Conservation (phyloP, 2,113 vertebrate genomes). For the Pionites leucogaster region DNA sequence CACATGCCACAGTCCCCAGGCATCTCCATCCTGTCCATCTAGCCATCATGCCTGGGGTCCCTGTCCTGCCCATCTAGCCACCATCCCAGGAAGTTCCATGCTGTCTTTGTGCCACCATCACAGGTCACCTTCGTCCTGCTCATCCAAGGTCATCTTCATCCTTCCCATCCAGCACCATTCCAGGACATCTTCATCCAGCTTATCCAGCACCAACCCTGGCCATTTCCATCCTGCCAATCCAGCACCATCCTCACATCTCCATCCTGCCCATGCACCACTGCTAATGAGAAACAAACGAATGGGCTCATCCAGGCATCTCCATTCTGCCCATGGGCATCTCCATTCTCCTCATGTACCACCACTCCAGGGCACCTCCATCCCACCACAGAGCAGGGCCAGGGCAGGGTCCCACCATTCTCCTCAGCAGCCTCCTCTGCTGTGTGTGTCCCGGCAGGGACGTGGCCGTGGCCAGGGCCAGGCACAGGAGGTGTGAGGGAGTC, state of each 20-base stretch:
- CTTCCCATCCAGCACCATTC: background rate
- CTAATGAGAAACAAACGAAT: background rate
- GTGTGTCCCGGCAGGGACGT: fast-evolving
- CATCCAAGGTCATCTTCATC: background rate
- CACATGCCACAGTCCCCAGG: fast-evolving
- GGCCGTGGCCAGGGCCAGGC: fast-evolving
- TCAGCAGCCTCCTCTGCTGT: fast-evolving
- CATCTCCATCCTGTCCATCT: fast-evolving
- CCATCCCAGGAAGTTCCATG: no score
- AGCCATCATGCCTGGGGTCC: background rate
- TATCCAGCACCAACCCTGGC: background rate
- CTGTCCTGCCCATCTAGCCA: background rate
- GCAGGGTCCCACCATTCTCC: background rate
- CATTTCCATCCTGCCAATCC: background rate
- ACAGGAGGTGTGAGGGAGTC: background rate
- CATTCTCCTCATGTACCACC: background rate
- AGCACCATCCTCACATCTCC: no score
- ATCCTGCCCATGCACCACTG: background rate
- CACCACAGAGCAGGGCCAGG: background rate
- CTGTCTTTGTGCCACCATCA: background rate
- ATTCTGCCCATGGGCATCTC: background rate
- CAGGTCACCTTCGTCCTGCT: background rate
- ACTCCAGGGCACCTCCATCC: background rate
- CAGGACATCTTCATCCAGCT: background rate
- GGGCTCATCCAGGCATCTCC: background rate